These are phyloP conservation scores for Homarus americanus DNA, from an alignment of 1,140 invertebrate genomes.

Conservation along the genomic window DNA sequence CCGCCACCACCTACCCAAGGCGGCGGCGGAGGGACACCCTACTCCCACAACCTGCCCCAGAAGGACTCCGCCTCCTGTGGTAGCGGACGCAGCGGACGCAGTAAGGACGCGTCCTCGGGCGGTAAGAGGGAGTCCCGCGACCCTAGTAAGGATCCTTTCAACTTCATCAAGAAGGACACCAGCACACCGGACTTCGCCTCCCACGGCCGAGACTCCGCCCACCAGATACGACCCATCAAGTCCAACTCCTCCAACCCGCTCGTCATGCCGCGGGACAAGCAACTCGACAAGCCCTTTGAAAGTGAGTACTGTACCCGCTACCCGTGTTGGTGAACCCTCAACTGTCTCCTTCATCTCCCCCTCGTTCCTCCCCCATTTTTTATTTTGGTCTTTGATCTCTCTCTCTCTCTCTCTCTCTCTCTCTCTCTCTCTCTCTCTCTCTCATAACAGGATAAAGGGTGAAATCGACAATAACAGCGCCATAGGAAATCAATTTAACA, in stretches of 20 bases:
- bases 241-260: constrained; percentile 16
- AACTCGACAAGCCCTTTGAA: constrained; percentile 52
- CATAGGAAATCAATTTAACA: no score
- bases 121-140: constrained; percentile 5
- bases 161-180: constrained; percentile 31
- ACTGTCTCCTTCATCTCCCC: not conserved
- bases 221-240: constrained; percentile 4
- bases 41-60: no score
- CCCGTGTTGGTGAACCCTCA: not conserved
- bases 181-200: constrained; percentile 9
- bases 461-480: no score
- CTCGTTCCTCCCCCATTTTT: not conserved
- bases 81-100: not conserved
- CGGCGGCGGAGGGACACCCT: constrained; percentile 10
- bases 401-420: not conserved
- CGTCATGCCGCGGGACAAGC: constrained; percentile 40
- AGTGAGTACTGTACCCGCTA: constrained; percentile 45
- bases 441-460: no score
- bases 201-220: not conserved
- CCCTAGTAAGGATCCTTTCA: constrained; percentile 24
- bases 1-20: constrained; percentile 22
- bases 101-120: not conserved
- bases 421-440: not conserved
- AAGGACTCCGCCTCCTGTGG: not conserved
- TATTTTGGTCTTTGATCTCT: not conserved